Evolutionary conservation across 2,888 invertebrate species (phyloP).

Genomic region (Apomyelois bistriatella): DNA sequence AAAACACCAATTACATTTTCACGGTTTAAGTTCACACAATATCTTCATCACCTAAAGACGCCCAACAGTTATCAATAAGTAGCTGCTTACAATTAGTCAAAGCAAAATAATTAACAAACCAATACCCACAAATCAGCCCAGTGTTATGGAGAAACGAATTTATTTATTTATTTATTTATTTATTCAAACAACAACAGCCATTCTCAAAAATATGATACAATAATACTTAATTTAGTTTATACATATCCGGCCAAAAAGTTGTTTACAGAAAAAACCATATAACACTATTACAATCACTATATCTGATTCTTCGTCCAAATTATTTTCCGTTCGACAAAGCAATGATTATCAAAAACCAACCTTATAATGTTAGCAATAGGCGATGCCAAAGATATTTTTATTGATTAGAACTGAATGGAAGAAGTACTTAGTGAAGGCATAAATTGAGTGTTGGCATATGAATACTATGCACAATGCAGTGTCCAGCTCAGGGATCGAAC

Average conservation of each 20-base stretch:
- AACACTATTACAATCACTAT: slow-evolving; percentile 46
- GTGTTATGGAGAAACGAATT: slow-evolving; percentile 45
- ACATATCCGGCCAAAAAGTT: too few relatives aligned
- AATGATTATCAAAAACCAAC: slow-evolving; percentile 14
- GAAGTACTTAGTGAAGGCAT: slow-evolving; percentile 43
- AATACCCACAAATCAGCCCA: slow-evolving; percentile 57
- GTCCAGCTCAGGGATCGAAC: slow-evolving; percentile 41
- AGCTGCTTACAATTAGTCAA: slow-evolving; percentile 56
- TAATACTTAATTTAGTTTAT: too few relatives aligned
- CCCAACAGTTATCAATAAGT: slow-evolving; percentile 13
- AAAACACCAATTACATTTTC: too few relatives aligned
- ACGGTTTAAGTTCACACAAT: too few relatives aligned
- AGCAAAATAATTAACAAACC: slow-evolving; percentile 63
- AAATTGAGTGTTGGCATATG: slow-evolving; percentile 69
- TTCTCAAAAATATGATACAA: too few relatives aligned
- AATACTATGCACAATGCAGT: slow-evolving; percentile 63
- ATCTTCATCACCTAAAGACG: too few relatives aligned
- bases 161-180: too few relatives aligned
- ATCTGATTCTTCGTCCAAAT: slow-evolving; percentile 38
- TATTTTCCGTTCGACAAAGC: slow-evolving; percentile 13
- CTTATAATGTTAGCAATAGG: slow-evolving; percentile 14
- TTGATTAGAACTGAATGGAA: neutral
- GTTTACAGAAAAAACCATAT: too few relatives aligned
- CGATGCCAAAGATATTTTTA: neutral
- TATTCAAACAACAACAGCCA: too few relatives aligned